Conservation (phyloP, 2,797 vertebrate genomes). For the Diplodus sargus region DNA sequence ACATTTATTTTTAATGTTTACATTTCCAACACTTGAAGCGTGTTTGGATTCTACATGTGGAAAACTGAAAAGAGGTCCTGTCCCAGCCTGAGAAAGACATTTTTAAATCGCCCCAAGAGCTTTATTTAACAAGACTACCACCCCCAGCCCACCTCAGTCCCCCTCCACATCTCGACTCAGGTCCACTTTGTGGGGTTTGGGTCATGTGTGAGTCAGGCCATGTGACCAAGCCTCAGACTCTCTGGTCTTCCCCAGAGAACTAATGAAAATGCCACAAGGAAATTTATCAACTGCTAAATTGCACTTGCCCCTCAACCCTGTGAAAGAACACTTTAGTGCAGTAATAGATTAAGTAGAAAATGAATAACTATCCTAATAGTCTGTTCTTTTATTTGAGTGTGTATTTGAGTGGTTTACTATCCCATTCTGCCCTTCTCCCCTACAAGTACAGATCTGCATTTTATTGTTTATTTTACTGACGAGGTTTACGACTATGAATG, state of each 20-base stretch:
- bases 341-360: conserved; percentile 7
- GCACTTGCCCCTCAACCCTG: conserved; percentile 8
- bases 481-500: conserved; percentile 48
- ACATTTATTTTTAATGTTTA: not conserved
- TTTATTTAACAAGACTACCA: conserved; percentile 11
- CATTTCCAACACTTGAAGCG: not conserved
- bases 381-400: not conserved
- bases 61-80: conserved; percentile 7
- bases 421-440: not conserved
- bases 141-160: not conserved
- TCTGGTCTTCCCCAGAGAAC: conserved; percentile 17
- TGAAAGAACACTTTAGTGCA: not conserved
- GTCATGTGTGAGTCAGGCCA: conserved; percentile 54
- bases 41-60: not conserved
- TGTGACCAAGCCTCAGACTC: conserved; percentile 51
- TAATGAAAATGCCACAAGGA: conserved; percentile 40
- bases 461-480: conserved; percentile 61
- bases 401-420: not conserved
- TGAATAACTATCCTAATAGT: not conserved
- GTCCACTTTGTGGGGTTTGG: conserved; percentile 34
- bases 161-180: conserved; percentile 18
- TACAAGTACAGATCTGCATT: conserved; percentile 52
- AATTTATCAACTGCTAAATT: conserved; percentile 2
- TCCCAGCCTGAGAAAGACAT: conserved; percentile 73
- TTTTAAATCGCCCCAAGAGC: conserved; percentile 47